Evolutionary conservation across 2,888 invertebrate genomes (phyloP).

Genomic region (Eilema caniola): DNA sequence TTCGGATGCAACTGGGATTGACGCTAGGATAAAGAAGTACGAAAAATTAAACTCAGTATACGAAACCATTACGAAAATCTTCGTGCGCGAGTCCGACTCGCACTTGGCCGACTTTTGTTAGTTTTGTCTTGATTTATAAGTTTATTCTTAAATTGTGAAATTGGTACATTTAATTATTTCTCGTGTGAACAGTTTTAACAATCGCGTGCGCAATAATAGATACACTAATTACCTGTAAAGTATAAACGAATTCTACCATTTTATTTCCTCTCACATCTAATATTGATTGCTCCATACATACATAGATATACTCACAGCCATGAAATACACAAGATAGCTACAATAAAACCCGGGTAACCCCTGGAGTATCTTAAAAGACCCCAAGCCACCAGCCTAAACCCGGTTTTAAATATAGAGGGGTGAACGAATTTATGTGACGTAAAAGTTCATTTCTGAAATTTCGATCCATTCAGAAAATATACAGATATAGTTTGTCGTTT

Average conservation of each 20-base stretch:
- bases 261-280: background rate
- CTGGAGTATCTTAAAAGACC: conserved; percentile 5
- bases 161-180: too few relatives aligned
- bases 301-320: background rate
- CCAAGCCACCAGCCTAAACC: background rate
- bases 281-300: conserved; percentile 3
- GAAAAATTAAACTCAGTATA: too few relatives aligned
- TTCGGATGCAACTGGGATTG: too few relatives aligned
- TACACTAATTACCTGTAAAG: background rate
- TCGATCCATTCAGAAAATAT: background rate
- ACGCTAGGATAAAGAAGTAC: too few relatives aligned
- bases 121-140: too few relatives aligned
- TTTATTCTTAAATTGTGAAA: too few relatives aligned
- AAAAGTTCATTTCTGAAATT: background rate
- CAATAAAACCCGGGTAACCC: conserved; percentile 11
- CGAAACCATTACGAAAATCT: too few relatives aligned
- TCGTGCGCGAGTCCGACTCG: too few relatives aligned
- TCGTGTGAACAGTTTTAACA: too few relatives aligned
- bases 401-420: conserved; percentile 6
- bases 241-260: background rate
- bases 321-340: background rate
- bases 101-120: too few relatives aligned
- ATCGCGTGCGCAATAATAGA: too few relatives aligned
- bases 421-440: background rate
- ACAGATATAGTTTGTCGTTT: background rate